A percentile compares a stretch with the other conserved stretches of the same genome.
phyloP scores from a whole-genome alignment of 2,113 vertebrate genomes.

The Steatornis caripensis region DNA sequence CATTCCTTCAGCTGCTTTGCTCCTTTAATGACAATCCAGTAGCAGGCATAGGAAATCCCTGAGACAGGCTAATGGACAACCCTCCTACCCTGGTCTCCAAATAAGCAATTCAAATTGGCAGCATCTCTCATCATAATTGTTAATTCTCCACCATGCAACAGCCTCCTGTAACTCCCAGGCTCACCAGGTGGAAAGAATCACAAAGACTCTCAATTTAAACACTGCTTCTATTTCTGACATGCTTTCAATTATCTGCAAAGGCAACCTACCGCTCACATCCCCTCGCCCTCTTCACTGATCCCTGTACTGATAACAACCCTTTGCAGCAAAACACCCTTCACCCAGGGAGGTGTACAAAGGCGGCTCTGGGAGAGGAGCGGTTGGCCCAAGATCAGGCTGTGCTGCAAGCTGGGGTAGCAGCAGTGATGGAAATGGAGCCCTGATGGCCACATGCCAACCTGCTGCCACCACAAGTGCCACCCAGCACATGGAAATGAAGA shows the following conservation, averaged over 20 bases:
- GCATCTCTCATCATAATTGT: background rate
- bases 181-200: background rate
- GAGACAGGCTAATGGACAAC: constrained; percentile 24
- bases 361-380: background rate
- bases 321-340: background rate
- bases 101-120: constrained; percentile 50
- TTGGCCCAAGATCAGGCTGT: background rate
- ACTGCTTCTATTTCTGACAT: background rate
- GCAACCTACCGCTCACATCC: background rate
- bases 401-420: rapidly evolving
- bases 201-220: background rate
- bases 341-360: background rate
- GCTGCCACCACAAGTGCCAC: background rate
- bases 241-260: background rate
- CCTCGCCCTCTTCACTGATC: background rate
- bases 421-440: background rate
- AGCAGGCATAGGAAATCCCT: constrained; percentile 28
- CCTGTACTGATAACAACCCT: background rate
- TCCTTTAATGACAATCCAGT: background rate
- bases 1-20: background rate
- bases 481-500: background rate
- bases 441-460: rapidly evolving
- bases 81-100: background rate
- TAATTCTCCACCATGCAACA: background rate
- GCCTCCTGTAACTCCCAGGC: background rate